Evolutionary conservation across 2,797 vertebrate genomes (phyloP), one percentile per base, ranked within the genome.

Genomic region (Prionace glauca): DNA sequence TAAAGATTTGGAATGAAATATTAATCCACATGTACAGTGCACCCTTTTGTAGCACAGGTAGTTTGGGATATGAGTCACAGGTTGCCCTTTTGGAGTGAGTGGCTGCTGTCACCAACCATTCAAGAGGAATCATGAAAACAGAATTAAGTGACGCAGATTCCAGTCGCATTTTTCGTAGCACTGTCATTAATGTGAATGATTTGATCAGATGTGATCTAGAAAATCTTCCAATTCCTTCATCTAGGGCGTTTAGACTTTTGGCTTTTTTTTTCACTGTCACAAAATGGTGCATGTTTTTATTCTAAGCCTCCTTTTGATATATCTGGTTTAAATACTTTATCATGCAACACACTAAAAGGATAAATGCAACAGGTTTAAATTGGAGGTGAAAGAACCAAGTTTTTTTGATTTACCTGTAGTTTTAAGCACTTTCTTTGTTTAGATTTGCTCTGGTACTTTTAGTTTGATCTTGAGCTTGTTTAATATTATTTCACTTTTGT

Each of bases 341-440:
- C 36, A 62, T 24, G 41, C 22, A 36, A 24, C 65, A 92, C 3
- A 20, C 71, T 74, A 32, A 50, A 50, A 50, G 45, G 72, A 50
- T 32, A 95, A 95, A 77, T 8, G 16, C 14, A 32, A 1, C 24
- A 77, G 36, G 41, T 56, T 77, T 41, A 77, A 95, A 45, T 20
- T 91, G 56, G 32, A 29, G 60, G 65, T 74, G 24, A 45, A 95
- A 95, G 12, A 72, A 77, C 24, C 56, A 29, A 74, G 71, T 71
- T 45, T 41, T 50, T 94, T 95, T 77, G 45, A 60, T 29, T 72
- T 95, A n/a, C 71, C 45, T 95, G 93, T 56, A 74, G 26, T 95
- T 95, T 95, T 95, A 56, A 95, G 93, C 93, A 95, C 93, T 95
- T 95, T 95, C 45, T 95, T 95, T 56, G 71, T 72, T 95, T 77